A percentile compares a stretch with the other conserved stretches of the same genome.
Conservation (phyloP, 2,888 invertebrate species). For the Melitaea athalia region DNA sequence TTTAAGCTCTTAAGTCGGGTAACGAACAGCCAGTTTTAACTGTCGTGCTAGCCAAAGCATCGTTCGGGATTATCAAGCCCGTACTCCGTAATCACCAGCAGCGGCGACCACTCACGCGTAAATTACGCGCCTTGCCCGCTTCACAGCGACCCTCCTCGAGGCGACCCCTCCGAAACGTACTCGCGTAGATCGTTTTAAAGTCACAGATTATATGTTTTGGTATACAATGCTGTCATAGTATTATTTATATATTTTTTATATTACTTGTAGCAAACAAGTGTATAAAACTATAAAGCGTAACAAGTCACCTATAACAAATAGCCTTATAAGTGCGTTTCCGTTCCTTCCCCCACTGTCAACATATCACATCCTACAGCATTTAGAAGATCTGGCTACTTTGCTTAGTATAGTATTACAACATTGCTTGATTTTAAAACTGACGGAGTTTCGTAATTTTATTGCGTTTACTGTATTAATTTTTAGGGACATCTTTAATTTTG, state of each 20-base stretch:
- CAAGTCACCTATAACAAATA: no score
- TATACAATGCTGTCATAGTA: background rate
- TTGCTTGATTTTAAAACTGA: background rate
- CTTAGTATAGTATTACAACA: background rate
- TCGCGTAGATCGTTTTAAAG: conserved; percentile 33
- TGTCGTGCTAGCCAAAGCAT: conserved; percentile 22
- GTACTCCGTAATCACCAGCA: conserved; percentile 69
- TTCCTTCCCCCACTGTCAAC: no score
- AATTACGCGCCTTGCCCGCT: conserved; percentile 65
- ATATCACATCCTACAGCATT: no score
- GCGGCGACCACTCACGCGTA: conserved; percentile 79
- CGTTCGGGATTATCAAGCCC: conserved; percentile 63
- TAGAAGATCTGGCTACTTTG: no score
- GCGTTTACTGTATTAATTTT: no score
- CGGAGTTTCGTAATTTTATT: no score
- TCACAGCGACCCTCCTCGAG: conserved; percentile 32
- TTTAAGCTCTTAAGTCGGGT: background rate
- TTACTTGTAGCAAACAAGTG: no score
- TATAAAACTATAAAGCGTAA: no score
- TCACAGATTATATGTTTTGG: conserved; percentile 22
- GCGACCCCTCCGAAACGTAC: conserved; percentile 27
- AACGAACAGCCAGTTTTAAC: background rate
- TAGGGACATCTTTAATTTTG: no score
- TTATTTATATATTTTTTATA: no score
- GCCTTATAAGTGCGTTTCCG: no score